Base-by-base conservation (phyloP, 1,140 invertebrate genomes). In the Andrena cerasifolii region DNA sequence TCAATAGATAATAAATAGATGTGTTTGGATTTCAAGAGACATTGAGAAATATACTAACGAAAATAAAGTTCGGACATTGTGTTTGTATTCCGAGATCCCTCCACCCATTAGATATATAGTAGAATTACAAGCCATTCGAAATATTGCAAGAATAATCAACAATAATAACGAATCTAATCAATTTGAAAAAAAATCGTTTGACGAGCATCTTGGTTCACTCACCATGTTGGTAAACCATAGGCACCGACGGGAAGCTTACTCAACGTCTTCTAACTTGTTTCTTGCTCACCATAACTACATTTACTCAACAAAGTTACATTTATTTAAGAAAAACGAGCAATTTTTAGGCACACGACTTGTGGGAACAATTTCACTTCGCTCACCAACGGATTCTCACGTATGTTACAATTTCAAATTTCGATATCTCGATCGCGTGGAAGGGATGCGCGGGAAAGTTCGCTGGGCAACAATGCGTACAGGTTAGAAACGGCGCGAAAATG, bases 1-100 rank as follows among this genome's bases (percentile, higher is more conserved):
- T 86, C 86, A 56, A 86, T 89, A 89, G 83, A 58, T 80, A 70
- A 87, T 79, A 87, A 87, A 90, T 90, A 90, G 83, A 90, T 90
- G 89, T 90, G 87, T 90, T 91, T 90, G 85, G 79, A 87, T 87
- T 90, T 87, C 80, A 85, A 89, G 83, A 88, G 82, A 85, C 83
- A 88, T 85, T 40, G 70, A 81, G 72, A 85, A 88, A 78, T 84
- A 89, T 86, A 78, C 68, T 82, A 78, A 53, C 33, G 74, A 78
- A 63, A 80, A 79, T 36, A 59, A 77, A 62, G 53, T 36, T 24
- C 56, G 65, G 4, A 36, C 18, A 0, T 59, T 21, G 16, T 70
- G 6, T 61, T 53, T 21, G 16, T 47, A 56, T 75, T 1, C 16
- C 7, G 12, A 2, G 26, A 28, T 8, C 2, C 24, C 8, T 45